Conservation (phyloP, 2,888 invertebrate genomes). For the Antheraea assamensis region DNA sequence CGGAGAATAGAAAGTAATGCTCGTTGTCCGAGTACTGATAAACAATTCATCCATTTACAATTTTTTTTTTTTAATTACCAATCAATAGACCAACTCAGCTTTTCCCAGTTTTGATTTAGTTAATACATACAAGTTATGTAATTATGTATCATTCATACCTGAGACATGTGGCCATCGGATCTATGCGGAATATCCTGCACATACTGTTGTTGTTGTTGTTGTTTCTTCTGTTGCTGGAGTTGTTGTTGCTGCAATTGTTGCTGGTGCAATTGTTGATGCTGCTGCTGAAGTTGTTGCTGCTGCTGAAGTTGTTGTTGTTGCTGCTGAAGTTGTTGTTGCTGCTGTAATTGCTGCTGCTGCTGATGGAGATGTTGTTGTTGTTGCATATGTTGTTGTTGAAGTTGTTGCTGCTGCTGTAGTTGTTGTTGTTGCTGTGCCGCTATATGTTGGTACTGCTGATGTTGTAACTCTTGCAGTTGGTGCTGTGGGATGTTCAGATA, state of each 20-base stretch:
- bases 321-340: conserved; percentile 56
- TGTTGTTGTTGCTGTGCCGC: conserved; percentile 52
- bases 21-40: too few relatives aligned
- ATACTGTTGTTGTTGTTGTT: conserved; percentile 57
- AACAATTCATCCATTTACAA: too few relatives aligned
- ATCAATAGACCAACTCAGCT: too few relatives aligned
- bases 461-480: conserved; percentile 65
- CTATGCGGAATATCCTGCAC: conserved; percentile 60
- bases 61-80: too few relatives aligned
- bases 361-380: conserved; percentile 52
- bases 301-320: conserved; percentile 56
- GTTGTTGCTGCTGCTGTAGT: conserved; percentile 56
- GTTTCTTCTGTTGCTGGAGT: conserved; percentile 52
- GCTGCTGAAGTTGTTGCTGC: conserved; percentile 60
- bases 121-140: neutral
- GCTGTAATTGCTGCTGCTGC: conserved; percentile 55
- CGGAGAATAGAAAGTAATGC: too few relatives aligned
- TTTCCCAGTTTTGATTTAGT: too few relatives aligned
- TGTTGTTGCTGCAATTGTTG: conserved; percentile 55
- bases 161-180: conserved; percentile 49
- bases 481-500: conserved; percentile 41
- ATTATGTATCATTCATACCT: neutral
- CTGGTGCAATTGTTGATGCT: conserved; percentile 59
- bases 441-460: conserved; percentile 52
- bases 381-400: conserved; percentile 61